Percentiles rank a stretch among this genome's conserved stretches.
Evolutionary conservation across 2,113 vertebrate genomes (phyloP).

Genomic region (Eclectus roratus): DNA sequence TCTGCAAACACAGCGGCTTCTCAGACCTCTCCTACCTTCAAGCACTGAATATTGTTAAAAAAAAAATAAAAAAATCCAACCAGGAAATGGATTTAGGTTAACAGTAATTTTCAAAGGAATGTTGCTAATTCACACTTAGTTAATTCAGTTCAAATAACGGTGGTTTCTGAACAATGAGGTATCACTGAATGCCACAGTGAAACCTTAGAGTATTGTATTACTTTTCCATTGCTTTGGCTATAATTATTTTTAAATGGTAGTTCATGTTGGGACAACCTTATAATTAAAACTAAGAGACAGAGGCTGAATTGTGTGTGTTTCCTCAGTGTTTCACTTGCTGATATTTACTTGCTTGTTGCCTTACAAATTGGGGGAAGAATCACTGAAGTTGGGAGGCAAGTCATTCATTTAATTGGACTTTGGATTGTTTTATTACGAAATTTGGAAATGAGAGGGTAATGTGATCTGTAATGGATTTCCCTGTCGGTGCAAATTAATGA

Average conservation of each 20-base stretch:
- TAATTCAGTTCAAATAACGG: conserved; percentile 12
- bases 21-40: not conserved
- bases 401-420: not conserved
- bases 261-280: conserved; percentile 3
- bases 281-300: conserved; percentile 26
- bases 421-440: conserved; percentile 3
- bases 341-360: not conserved
- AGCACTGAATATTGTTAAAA: not conserved
- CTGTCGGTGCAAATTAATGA: conserved; percentile 32
- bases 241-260: conserved; percentile 41
- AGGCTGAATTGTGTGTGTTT: not conserved
- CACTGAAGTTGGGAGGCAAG: not conserved
- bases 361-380: conserved; percentile 8
- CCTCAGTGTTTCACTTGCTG: not conserved
- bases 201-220: conserved; percentile 28
- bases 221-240: conserved; percentile 11
- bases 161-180: conserved; percentile 34
- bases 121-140: conserved; percentile 28
- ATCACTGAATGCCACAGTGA: not conserved
- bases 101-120: conserved; percentile 21
- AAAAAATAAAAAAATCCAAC: not conserved
- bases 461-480: conserved; percentile 40
- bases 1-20: not conserved
- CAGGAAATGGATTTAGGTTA: not conserved
- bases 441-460: not conserved